phyloP scores from a whole-genome alignment of 2,888 invertebrate species.

The Dicycla oo region DNA sequence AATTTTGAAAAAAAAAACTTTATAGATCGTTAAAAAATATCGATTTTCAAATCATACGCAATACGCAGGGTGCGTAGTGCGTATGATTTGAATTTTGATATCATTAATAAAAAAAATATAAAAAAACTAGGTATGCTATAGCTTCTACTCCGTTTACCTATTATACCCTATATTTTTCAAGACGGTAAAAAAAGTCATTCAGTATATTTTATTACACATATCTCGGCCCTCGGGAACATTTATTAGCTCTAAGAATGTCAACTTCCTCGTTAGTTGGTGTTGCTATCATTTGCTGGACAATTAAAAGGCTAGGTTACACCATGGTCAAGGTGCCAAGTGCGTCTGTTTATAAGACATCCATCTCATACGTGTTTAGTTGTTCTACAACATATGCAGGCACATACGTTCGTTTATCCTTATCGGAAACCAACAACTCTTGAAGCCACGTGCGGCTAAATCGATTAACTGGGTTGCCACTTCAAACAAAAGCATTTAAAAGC shows the following conservation, averaged over 20 bases:
- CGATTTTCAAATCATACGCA: too few species aligned
- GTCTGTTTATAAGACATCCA: constrained; percentile 33
- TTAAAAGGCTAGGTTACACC: constrained; percentile 56
- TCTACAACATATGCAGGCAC: constrained; percentile 7
- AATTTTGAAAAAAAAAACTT: too few species aligned
- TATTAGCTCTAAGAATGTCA: constrained; percentile 58
- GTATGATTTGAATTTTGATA: too few species aligned
- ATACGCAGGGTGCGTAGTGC: too few species aligned
- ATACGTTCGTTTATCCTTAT: constrained; percentile 49
- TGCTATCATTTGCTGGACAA: constrained; percentile 45
- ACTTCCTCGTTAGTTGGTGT: constrained; percentile 60
- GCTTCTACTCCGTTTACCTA: too few species aligned
- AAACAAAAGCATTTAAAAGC: constrained; percentile 57
- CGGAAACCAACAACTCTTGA: constrained; percentile 55
- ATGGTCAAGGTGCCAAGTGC: constrained; percentile 47
- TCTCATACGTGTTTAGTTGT: constrained; percentile 32
- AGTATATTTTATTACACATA: constrained; percentile 44
- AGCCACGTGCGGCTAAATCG: constrained; percentile 62
- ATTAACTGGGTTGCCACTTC: constrained; percentile 60
- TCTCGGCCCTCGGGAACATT: constrained; percentile 47
- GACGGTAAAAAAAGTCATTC: too few species aligned
- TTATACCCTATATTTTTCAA: too few species aligned
- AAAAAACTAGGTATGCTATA: too few species aligned
- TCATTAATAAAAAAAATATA: too few species aligned
- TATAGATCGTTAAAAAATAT: too few species aligned